phyloP scores from a whole-genome alignment of 1,140 invertebrate genomes.

The Aleiodes sp. region DNA sequence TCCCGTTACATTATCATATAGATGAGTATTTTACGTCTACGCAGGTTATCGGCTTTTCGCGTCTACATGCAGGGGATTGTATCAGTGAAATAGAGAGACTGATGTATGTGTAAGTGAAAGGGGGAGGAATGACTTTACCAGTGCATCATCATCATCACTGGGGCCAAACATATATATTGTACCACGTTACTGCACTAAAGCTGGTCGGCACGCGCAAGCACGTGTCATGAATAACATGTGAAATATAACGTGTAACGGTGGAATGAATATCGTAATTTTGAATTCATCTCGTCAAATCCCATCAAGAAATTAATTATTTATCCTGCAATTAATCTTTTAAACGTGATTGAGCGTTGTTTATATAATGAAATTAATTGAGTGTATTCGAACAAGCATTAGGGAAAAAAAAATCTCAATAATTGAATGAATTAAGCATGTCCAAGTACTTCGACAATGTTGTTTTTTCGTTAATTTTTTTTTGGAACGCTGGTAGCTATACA shows the following conservation, averaged over 20 bases:
- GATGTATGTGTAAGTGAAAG: slow-evolving; percentile 5
- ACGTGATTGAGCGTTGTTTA: too few relatives aligned
- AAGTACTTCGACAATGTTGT: too few relatives aligned
- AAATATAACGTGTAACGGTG: slow-evolving; percentile 35
- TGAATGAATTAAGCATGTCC: too few relatives aligned
- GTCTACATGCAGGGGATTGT: background rate
- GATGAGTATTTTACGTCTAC: slow-evolving; percentile 54
- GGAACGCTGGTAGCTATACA: too few relatives aligned
- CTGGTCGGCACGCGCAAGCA: slow-evolving; percentile 53
- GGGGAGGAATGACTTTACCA: background rate
- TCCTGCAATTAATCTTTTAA: background rate
- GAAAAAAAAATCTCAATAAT: too few relatives aligned
- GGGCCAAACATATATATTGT: slow-evolving; percentile 32
- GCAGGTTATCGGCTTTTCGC: slow-evolving; percentile 46
- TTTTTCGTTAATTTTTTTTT: too few relatives aligned
- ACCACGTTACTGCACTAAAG: background rate
- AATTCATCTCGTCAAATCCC: slow-evolving; percentile 30
- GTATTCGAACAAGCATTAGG: too few relatives aligned
- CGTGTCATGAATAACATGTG: slow-evolving; percentile 39
- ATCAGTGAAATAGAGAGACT: background rate
- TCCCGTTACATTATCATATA: slow-evolving; percentile 56
- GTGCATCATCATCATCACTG: slow-evolving; percentile 18
- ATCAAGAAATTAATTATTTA: slow-evolving; percentile 13
- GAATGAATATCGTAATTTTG: background rate
- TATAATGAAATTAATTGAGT: too few relatives aligned